Conservation (phyloP, 2,888 invertebrate species). For the Nomada fabriciana region DNA sequence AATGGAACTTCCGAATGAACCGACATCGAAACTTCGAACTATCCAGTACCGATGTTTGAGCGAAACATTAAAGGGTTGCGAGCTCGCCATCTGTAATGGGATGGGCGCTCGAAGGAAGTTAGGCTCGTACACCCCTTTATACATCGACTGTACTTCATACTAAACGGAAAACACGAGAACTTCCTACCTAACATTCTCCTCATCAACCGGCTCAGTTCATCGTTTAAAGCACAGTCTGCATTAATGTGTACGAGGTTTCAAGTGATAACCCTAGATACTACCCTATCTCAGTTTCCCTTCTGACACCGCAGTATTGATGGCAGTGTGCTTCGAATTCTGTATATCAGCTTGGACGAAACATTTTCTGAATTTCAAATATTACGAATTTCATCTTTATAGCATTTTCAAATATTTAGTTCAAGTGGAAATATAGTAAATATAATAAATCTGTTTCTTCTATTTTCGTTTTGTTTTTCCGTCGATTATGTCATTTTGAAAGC, state of each 20-base stretch:
- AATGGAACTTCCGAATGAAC: constrained; percentile 1
- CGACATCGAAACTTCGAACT: neutral
- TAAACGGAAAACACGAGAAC: constrained; percentile 32
- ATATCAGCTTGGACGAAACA: neutral
- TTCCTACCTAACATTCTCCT: constrained; percentile 33
- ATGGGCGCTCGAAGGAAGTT: constrained; percentile 15
- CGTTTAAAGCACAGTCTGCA: constrained; percentile 33
- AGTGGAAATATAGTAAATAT: too few relatives aligned
- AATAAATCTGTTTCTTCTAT: too few relatives aligned
- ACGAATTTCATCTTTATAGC: too few relatives aligned
- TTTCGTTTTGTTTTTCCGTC: too few relatives aligned
- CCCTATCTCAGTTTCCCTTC: neutral
- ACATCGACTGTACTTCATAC: constrained; percentile 6
- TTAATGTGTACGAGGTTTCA: constrained; percentile 25
- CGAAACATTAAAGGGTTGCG: neutral
- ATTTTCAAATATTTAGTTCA: too few relatives aligned
- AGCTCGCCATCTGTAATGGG: neutral
- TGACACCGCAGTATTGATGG: neutral
- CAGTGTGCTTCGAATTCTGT: neutral
- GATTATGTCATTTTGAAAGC: too few relatives aligned
- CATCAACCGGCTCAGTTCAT: constrained; percentile 23
- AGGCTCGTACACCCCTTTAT: neutral
- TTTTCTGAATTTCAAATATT: neutral
- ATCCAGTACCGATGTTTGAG: neutral
- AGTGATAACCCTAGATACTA: constrained; percentile 20